Conservation (phyloP, 2,113 vertebrate genomes). For the Hepsetus odoe region DNA sequence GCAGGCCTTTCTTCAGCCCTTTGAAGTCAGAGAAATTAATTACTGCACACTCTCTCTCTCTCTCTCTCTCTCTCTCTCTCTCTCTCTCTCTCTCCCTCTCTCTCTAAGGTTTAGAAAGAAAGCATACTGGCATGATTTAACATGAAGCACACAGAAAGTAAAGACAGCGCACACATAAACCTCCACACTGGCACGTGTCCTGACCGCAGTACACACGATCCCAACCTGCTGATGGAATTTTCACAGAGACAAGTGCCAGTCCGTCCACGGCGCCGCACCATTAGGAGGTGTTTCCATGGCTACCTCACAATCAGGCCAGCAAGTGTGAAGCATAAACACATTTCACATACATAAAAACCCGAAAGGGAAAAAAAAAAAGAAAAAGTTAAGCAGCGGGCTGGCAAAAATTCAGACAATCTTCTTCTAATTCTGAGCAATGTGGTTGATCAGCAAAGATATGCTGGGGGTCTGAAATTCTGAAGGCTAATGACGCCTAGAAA, state of each 20-base stretch:
- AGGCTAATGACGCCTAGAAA: too few species aligned
- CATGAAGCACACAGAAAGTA: background rate
- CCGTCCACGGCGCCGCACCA: background rate
- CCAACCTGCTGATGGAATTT: background rate
- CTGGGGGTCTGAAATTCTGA: too few species aligned
- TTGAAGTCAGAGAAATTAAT: constrained; percentile 51
- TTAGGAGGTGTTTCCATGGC: constrained; percentile 8
- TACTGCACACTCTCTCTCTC: background rate
- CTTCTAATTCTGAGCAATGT: background rate
- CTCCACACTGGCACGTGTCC: background rate
- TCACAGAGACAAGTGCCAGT: background rate
- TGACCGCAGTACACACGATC: background rate
- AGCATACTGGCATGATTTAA: background rate
- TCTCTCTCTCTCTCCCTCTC: constrained; percentile 5
- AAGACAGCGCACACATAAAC: background rate
- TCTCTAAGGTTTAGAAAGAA: background rate
- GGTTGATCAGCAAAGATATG: background rate
- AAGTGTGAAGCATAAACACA: background rate
- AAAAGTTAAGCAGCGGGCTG: background rate
- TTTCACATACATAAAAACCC: background rate
- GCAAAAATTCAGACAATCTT: background rate
- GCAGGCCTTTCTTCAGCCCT: constrained; percentile 21
- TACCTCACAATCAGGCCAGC: constrained; percentile 9
- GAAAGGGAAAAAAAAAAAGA: background rate
- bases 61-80: background rate